Evolutionary conservation across 2,113 vertebrate species (phyloP), one percentile per base, ranked within the genome.

Genomic region (Rhinolophus ferrumequinum): DNA sequence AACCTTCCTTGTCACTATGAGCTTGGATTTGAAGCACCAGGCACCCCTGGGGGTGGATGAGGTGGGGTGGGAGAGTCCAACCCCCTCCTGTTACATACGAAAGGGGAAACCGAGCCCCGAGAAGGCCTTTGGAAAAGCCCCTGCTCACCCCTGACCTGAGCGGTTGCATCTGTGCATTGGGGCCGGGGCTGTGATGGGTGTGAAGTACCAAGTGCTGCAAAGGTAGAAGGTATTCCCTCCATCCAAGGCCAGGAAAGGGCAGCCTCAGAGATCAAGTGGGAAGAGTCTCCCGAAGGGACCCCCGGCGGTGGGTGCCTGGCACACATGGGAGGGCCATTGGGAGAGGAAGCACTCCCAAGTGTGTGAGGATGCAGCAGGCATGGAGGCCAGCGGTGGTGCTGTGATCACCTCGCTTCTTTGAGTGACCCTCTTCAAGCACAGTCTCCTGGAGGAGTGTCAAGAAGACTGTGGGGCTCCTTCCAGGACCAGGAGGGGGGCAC

Each of bases 371-470:
- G 62, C 18, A n/a, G 66, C 60, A 18, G 44, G 35, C 16, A 0
- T 1, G 3, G 50, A 70, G 62, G 62, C 54, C 47, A 7, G 2
- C 0, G 7, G 44, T 1, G 0, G 38, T 3, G 11, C 7, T 6
- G 50, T 12, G 15, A 9, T 14, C 0, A 18, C 47, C 62, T 56
- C 19, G 0, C 58, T 21, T 52, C 80, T 58, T 19, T 3, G 11
- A 33, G 30, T 14, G n/a, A 79, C 2, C 11, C 26, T 54, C 67
- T n/a, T 19, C 41, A 81, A 41, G 56, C 44, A 35, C 54, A 47
- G 6, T 14, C 30, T 60, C 79, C 35, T 58, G 79, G 86, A 38
- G 2, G 9, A 13, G 22, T 66, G 67, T 54, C 62, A 22, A 4
- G 4, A 41, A 85, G 77, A n/a, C 66, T 24, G 26, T 6, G 47